Percentiles rank a stretch among this genome's conserved stretches.
Conservation (phyloP, 2,797 vertebrate genomes). For the Austrolebias charrua region DNA sequence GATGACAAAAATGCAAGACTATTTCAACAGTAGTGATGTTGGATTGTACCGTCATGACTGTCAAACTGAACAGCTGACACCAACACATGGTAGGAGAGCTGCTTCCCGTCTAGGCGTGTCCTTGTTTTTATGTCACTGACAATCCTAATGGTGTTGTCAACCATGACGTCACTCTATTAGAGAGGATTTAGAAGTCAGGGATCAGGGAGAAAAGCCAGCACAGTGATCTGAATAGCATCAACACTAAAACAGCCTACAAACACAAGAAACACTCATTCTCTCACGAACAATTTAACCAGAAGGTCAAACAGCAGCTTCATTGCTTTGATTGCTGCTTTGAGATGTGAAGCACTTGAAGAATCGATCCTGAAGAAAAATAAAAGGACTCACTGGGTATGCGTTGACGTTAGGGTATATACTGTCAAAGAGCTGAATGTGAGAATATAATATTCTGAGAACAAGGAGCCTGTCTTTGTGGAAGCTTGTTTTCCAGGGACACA, state of each 20-base stretch:
- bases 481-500: slow-evolving; percentile 17
- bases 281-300: slow-evolving; percentile 26
- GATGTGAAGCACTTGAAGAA: slow-evolving; percentile 30
- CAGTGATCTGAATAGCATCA: slow-evolving; percentile 23
- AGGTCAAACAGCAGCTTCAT: slow-evolving; percentile 42
- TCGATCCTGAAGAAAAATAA: slow-evolving; percentile 48
- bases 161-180: slow-evolving; percentile 32
- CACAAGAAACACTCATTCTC: slow-evolving; percentile 29
- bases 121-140: slow-evolving; percentile 47
- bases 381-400: slow-evolving; percentile 5
- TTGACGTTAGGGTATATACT: slow-evolving; percentile 35
- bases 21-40: slow-evolving; percentile 18
- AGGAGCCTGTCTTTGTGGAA: not conserved
- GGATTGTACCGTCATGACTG: slow-evolving; percentile 17
- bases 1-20: slow-evolving; percentile 2
- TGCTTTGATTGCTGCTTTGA: slow-evolving; percentile 18
- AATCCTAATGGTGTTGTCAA: slow-evolving; percentile 49
- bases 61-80: slow-evolving; percentile 15
- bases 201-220: slow-evolving; percentile 47
- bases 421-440: slow-evolving; percentile 30
- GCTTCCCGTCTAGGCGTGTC: slow-evolving; percentile 40
- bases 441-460: slow-evolving; percentile 24
- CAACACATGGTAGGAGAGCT: not conserved
- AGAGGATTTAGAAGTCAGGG: slow-evolving; percentile 47
- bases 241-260: slow-evolving; percentile 16